Conservation (phyloP, 2,113 vertebrate species). For the Dryoscopus gambensis region DNA sequence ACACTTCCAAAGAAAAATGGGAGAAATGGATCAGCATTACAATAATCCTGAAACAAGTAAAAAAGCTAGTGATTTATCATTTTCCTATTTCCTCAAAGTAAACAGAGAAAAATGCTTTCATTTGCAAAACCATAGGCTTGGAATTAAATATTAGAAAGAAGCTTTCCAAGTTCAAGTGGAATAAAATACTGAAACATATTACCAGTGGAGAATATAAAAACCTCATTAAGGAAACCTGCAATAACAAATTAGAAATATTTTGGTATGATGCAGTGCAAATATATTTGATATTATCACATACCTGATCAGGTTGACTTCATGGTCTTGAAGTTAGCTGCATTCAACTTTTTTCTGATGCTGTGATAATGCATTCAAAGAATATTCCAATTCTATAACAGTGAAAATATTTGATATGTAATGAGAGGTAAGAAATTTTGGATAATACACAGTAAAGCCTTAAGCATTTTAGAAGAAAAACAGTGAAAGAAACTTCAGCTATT, state of each 20-base stretch:
- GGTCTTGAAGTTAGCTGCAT: background rate
- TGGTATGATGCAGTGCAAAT: background rate
- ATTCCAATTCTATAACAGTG: background rate
- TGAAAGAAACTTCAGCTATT: background rate
- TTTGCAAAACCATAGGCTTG: background rate
- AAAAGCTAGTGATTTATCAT: background rate
- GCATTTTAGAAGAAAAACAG: background rate
- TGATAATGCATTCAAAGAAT: background rate
- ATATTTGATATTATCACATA: background rate
- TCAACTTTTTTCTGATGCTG: background rate
- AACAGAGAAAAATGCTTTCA: background rate
- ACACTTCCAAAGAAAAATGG: background rate
- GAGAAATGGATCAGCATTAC: background rate
- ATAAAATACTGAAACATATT: background rate
- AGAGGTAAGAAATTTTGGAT: background rate
- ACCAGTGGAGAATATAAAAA: background rate
- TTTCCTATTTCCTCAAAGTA: background rate
- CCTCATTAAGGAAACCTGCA: background rate
- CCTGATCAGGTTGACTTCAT: background rate
- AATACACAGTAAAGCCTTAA: background rate
- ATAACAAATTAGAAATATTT: background rate
- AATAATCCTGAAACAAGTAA: conserved; percentile 3
- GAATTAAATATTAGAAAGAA: background rate
- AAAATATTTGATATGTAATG: background rate
- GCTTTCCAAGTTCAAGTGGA: background rate